phyloP scores from a whole-genome alignment of 2,113 vertebrate genomes.

The Amia ocellicauda region DNA sequence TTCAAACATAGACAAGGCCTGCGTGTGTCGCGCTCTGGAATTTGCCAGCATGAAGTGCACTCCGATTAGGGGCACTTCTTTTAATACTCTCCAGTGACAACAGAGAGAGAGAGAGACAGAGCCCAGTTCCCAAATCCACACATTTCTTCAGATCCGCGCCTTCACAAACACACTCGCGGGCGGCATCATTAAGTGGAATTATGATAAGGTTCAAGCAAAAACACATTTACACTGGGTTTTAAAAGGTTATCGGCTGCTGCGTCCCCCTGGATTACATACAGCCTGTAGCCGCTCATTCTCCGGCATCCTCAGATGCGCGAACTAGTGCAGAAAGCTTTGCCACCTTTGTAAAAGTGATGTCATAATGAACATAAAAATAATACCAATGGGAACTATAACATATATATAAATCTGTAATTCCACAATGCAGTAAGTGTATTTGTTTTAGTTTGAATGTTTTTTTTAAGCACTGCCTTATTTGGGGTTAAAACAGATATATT shows the following conservation, averaged over 20 bases:
- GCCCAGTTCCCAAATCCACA: conserved; percentile 34
- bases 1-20: conserved; percentile 60
- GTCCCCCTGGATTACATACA: conserved; percentile 53
- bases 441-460: too few relatives aligned
- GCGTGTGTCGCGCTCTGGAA: conserved; percentile 45
- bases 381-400: too few relatives aligned
- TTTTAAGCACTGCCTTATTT: too few relatives aligned
- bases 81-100: conserved; percentile 50
- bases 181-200: conserved; percentile 43
- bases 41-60: conserved; percentile 59
- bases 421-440: too few relatives aligned
- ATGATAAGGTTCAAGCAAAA: conserved; percentile 54
- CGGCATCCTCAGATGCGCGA: conserved; percentile 45
- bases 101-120: conserved; percentile 22
- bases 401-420: too few relatives aligned
- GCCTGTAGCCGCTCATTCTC: conserved; percentile 55
- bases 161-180: conserved; percentile 44
- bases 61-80: conserved; percentile 64
- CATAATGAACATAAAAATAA: too few relatives aligned
- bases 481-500: too few relatives aligned
- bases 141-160: conserved; percentile 36
- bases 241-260: conserved; percentile 60
- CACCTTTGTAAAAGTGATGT: conserved; percentile 15
- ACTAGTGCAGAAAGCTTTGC: conserved; percentile 31
- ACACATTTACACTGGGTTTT: conserved; percentile 61